phyloP scores from a whole-genome alignment of 2,888 invertebrate genomes.

The Acanthacorydalis orientalis region DNA sequence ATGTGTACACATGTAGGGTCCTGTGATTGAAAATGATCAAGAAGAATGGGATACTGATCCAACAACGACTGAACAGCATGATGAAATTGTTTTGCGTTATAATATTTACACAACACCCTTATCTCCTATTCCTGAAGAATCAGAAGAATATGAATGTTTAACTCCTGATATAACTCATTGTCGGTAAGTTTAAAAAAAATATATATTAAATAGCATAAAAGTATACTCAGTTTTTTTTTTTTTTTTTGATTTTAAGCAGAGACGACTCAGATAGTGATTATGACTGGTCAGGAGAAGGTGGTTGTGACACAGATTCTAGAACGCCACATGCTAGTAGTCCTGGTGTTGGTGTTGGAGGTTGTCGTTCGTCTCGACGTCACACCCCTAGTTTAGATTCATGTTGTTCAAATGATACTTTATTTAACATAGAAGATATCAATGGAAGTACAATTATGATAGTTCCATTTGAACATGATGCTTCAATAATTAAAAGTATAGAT shows the following conservation, averaged over 20 bases:
- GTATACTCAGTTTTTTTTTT: neutral
- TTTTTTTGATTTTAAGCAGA: constrained; percentile 11
- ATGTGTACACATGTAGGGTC: neutral
- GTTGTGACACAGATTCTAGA: constrained; percentile 27
- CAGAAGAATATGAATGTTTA: constrained; percentile 8
- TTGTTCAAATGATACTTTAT: constrained; percentile 45
- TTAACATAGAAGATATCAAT: constrained; percentile 38
- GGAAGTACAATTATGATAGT: constrained; percentile 8
- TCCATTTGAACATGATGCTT: too few relatives aligned
- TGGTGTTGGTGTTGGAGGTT: constrained; percentile 28
- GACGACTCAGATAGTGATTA: constrained; percentile 18
- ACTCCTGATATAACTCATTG: constrained; percentile 7
- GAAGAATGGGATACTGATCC: constrained; percentile 22
- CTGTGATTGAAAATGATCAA: constrained; percentile 16
- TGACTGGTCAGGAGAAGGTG: constrained; percentile 22
- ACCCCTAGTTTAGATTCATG: constrained; percentile 46
- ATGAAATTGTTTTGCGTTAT: constrained; percentile 27
- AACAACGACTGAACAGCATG: constrained; percentile 15
- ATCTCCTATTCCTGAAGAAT: constrained; percentile 43
- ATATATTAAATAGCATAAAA: neutral
- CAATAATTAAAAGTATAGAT: constrained; percentile 4
- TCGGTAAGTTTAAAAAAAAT: constrained; percentile 1
- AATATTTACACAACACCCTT: constrained; percentile 38
- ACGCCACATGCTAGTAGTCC: constrained; percentile 33
- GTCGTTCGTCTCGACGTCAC: constrained; percentile 17